Conservation (phyloP, 64 coral and sea anemone genomes). For the Stichodactyla helianthus region DNA sequence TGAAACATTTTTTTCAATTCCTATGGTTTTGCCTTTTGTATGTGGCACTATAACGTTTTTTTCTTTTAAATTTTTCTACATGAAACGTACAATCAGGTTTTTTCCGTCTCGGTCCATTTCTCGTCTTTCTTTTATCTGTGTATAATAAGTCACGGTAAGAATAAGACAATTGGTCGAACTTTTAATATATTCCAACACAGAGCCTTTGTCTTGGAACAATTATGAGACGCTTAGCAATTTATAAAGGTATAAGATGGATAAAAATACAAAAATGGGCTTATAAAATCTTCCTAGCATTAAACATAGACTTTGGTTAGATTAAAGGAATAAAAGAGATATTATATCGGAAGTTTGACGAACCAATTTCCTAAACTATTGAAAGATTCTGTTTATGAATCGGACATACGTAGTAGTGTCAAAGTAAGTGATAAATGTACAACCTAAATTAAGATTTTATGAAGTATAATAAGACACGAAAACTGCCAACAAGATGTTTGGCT, state of each 20-base stretch:
- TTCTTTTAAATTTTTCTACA: neutral
- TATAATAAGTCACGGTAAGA: slow-evolving; percentile 11
- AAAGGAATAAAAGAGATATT: neutral
- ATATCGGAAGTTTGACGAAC: neutral
- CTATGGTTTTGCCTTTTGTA: neutral
- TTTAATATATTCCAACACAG: slow-evolving; percentile 9
- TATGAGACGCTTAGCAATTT: slow-evolving; percentile 11
- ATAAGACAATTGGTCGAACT: neutral
- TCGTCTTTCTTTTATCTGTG: slow-evolving; percentile 7
- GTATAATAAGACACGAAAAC: neutral
- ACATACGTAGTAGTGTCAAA: neutral
- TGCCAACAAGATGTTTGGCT: neutral
- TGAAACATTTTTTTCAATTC: no score
- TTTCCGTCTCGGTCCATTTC: slow-evolving; percentile 1
- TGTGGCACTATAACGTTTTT: neutral
- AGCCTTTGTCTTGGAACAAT: slow-evolving; percentile 6
- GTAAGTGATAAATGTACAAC: neutral
- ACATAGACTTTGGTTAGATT: neutral
- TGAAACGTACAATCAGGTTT: slow-evolving; percentile 15
- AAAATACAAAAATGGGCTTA: neutral
- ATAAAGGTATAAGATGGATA: neutral
- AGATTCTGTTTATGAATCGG: neutral
- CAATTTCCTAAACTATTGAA: neutral
- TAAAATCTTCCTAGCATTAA: neutral
- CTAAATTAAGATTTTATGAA: slow-evolving; percentile 3